These are phyloP conservation scores for Meles meles DNA, from an alignment of 2,113 vertebrate genomes.

Conservation along the genomic window DNA sequence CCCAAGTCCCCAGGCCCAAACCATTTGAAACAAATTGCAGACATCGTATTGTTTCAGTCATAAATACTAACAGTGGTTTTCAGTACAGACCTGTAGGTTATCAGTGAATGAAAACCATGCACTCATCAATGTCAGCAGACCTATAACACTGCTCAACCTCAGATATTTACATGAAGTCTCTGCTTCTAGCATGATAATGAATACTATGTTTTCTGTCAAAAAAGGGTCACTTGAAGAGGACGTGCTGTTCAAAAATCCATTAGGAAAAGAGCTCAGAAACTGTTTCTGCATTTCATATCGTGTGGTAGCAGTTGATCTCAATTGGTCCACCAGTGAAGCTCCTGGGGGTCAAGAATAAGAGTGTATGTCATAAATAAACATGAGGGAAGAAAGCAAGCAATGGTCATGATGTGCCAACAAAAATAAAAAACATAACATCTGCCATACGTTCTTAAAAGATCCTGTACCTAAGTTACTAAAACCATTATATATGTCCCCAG, in stretches of 20 bases:
- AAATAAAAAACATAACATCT: neutral
- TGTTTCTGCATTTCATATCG: neutral
- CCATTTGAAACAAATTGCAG: neutral
- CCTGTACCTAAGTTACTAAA: neutral
- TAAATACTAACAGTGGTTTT: neutral
- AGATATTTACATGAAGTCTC: neutral
- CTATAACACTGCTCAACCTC: neutral
- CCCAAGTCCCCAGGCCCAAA: neutral
- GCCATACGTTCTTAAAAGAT: neutral
- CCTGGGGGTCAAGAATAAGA: neutral
- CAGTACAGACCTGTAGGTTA: neutral
- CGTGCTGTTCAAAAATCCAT: neutral
- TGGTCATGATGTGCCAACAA: neutral
- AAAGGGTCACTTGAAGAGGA: neutral
- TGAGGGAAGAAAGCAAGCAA: neutral
- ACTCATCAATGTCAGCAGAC: neutral
- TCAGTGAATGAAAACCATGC: no score
- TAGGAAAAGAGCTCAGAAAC: neutral
- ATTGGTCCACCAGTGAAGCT: neutral
- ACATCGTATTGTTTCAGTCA: neutral
- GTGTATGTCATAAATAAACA: neutral
- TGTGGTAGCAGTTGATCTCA: neutral
- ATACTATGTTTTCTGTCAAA: neutral
- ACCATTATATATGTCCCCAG: neutral
- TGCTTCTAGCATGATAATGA: neutral